Evolutionary conservation across 2,888 invertebrate genomes (phyloP), one percentile per base, ranked within the genome.

Genomic region (Dysmachus trigonus): DNA sequence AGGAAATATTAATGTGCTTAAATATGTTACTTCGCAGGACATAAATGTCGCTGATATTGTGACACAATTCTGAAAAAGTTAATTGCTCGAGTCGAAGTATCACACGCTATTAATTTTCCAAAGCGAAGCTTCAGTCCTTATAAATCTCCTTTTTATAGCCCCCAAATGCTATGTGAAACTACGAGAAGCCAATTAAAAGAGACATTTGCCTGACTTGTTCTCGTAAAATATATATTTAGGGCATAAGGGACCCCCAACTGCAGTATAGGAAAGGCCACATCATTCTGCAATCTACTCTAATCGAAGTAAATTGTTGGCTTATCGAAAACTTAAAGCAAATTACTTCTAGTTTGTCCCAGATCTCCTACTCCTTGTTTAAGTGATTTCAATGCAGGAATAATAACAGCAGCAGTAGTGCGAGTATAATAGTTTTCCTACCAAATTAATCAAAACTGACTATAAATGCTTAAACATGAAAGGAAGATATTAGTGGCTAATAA

Each of bases 301-400:
- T 83, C 83, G 83, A 83, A 83, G 83, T 41, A 83, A 83, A 83
- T 83, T 83, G 38, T 72, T 41, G 30, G 72, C 72, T 83, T 72
- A 83, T 72, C 72, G 53, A 13, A 62, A 62, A 51, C 38, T 33
- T 13, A 47, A 31, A 30, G 53, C 30, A 62, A 62, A 81, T 81
- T 81, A 81, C 81, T 53, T 53, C 22, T 31, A 15, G 38, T 79
- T n/a, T 6, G n/a, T 18, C n/a, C n/a, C n/a, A n/a, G n/a, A n/a
- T n/a, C 74, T 74, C 15, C n/a, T 35, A 74, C 74, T 74, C 47
- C 76, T 76, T 7, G 47, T 47, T 33, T 47, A 47, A 47, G 15
- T 47, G 47, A 47, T 47, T 47, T 47, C 15, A 47, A 47, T 47
- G 47, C 15, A 47, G n/a, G 6, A 47, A n/a, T 15, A 47, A n/a